Conservation (phyloP, 2,113 vertebrate genomes). For the Gallinago paraguaiae region DNA sequence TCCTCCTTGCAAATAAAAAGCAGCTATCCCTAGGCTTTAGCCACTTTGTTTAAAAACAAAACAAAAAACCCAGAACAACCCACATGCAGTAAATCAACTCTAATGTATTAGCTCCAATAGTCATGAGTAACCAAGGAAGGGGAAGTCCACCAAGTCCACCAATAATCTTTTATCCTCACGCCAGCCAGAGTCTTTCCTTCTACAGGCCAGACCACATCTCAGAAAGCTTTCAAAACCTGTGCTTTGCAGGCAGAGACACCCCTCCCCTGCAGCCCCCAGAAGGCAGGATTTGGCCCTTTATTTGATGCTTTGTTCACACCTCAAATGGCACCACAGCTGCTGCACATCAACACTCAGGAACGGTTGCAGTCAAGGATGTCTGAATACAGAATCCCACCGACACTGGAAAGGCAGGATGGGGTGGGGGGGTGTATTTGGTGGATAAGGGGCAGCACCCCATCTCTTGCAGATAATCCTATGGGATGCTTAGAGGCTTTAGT, state of each 20-base stretch:
- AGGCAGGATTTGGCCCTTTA: not conserved
- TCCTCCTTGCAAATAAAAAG: not conserved
- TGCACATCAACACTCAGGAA: not conserved
- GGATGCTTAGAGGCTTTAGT: not conserved
- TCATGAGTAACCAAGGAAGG: not conserved
- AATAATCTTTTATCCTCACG: not conserved
- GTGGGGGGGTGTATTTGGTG: too few species aligned
- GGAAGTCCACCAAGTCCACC: not conserved
- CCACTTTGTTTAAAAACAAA: not conserved
- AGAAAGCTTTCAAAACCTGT: not conserved
- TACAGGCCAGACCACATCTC: not conserved
- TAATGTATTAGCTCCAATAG: not conserved
- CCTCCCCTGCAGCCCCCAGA: not conserved
- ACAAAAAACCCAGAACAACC: not conserved
- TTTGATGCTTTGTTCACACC: not conserved
- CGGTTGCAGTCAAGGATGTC: not conserved
- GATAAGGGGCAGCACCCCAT: too few species aligned
- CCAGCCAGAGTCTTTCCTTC: rapidly evolving
- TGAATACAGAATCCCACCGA: not conserved
- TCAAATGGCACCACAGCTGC: not conserved
- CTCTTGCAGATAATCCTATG: not conserved
- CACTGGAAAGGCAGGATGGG: not conserved
- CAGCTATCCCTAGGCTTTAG: not conserved
- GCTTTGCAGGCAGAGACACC: not conserved
- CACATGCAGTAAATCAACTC: not conserved